phyloP scores from a whole-genome alignment of 2,888 invertebrate genomes.

The Bhutanitis thaidina region DNA sequence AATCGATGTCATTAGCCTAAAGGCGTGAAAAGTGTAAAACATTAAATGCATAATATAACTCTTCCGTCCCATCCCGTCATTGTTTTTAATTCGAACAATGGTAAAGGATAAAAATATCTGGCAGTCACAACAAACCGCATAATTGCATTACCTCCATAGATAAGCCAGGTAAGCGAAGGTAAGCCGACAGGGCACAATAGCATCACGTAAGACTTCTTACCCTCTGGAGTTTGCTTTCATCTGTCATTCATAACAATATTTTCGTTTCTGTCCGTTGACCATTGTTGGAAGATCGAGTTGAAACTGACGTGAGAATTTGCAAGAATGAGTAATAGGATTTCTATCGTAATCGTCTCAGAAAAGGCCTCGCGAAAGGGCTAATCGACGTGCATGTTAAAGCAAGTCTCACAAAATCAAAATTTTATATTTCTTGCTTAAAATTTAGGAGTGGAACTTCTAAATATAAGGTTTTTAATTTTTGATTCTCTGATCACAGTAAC shows the following conservation, averaged over 20 bases:
- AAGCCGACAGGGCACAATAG: constrained; percentile 38
- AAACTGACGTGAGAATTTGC: constrained; percentile 58
- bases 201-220: constrained; percentile 48
- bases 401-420: not conserved
- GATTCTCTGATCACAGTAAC: too few relatives aligned
- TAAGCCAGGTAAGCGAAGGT: constrained; percentile 39
- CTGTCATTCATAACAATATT: constrained; percentile 24
- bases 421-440: not conserved
- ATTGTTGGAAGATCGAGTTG: constrained; percentile 52
- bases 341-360: constrained; percentile 3
- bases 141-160: constrained; percentile 28
- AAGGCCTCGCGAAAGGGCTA: not conserved
- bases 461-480: too few relatives aligned
- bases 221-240: constrained; percentile 24
- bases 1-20: not conserved
- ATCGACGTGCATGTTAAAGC: not conserved
- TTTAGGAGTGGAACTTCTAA: too few relatives aligned
- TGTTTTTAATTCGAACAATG: constrained; percentile 20
- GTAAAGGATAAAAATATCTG: constrained; percentile 25
- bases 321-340: constrained; percentile 6
- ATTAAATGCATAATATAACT: constrained; percentile 1
- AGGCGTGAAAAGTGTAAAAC: constrained; percentile 9
- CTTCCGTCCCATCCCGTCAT: constrained; percentile 8
- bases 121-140: constrained; percentile 27
- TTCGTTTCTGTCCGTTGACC: constrained; percentile 19